Percentiles rank a stretch among this genome's conserved stretches.
Conservation (phyloP, 2,113 vertebrate species). For the Gavialis gangeticus region DNA sequence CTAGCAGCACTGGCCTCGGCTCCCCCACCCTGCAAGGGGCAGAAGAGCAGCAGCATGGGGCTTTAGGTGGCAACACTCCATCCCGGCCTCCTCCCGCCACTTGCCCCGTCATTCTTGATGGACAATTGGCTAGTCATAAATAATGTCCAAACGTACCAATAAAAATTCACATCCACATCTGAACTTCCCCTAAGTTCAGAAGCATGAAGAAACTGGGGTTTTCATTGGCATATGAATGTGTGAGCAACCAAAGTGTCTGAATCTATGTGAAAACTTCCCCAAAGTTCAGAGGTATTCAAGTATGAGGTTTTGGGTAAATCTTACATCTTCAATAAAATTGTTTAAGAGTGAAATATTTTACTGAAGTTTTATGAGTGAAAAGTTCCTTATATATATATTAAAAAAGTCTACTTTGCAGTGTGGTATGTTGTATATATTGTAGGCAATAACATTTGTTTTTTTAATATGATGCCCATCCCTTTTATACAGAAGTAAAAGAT, state of each 20-base stretch:
- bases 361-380: too few relatives aligned
- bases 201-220: neutral
- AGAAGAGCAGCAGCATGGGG: too few relatives aligned
- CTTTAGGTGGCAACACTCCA: too few relatives aligned
- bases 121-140: neutral
- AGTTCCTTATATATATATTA: too few relatives aligned
- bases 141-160: neutral
- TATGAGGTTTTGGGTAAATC: neutral
- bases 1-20: too few relatives aligned
- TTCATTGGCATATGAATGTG: neutral
- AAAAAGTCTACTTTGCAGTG: too few relatives aligned
- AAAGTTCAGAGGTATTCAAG: neutral
- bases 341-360: neutral
- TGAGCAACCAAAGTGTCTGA: conserved; percentile 1
- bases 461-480: neutral
- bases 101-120: too few relatives aligned
- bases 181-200: neutral
- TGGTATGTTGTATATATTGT: neutral
- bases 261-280: neutral
- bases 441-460: neutral
- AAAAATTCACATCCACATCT: neutral
- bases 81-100: too few relatives aligned
- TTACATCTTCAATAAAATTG: neutral
- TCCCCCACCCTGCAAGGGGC: too few relatives aligned
- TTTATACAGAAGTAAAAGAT: neutral